phyloP scores from a whole-genome alignment of 2,113 vertebrate species.

The Australoheros scitulus region DNA sequence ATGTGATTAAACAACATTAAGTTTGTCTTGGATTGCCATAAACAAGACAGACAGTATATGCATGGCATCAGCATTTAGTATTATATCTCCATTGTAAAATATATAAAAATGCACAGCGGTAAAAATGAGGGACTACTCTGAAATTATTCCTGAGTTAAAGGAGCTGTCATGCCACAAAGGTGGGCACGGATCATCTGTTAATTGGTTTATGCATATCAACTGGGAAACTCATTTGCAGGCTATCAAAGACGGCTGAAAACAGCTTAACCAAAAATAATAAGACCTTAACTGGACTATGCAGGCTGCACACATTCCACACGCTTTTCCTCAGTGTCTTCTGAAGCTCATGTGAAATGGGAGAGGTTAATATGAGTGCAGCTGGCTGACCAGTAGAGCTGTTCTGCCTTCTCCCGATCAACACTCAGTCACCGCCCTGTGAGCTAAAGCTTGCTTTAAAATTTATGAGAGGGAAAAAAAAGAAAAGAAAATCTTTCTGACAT shows the following conservation, averaged over 20 bases:
- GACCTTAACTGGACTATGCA: not conserved
- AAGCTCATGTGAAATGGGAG: not conserved
- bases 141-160: not conserved
- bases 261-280: conserved; percentile 31
- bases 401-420: conserved; percentile 6
- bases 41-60: not conserved
- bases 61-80: not conserved
- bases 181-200: conserved; percentile 20
- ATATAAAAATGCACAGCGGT: not conserved
- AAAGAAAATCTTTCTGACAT: not conserved
- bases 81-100: not conserved
- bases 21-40: conserved; percentile 11
- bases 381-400: not conserved
- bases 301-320: not conserved
- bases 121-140: not conserved
- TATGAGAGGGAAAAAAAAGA: conserved; percentile 2
- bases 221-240: conserved; percentile 9
- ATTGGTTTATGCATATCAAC: conserved; percentile 45
- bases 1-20: conserved; percentile 49
- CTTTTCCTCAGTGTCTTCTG: conserved; percentile 7
- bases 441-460: conserved; percentile 25
- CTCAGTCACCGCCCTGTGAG: conserved; percentile 3
- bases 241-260: conserved; percentile 33
- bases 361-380: conserved; percentile 24
- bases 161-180: not conserved